Evolutionary conservation across 2,113 vertebrate species (phyloP).

Genomic region (Trochalopteron elliotii): DNA sequence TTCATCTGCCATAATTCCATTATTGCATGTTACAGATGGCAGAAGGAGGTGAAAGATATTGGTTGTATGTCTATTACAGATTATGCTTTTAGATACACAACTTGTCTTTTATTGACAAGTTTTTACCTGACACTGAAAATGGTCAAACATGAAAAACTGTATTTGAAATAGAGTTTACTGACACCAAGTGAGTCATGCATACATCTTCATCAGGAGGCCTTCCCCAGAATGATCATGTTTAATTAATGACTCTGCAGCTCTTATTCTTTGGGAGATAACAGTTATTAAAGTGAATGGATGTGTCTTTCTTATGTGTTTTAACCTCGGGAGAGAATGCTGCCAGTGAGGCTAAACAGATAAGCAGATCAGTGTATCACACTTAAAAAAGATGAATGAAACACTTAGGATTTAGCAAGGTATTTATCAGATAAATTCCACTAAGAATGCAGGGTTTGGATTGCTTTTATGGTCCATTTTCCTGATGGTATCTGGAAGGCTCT

Average conservation of each 20-base stretch:
- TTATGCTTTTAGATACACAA: background rate
- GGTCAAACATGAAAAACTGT: background rate
- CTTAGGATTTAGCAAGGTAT: slow-evolving; percentile 33
- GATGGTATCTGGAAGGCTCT: slow-evolving; percentile 25
- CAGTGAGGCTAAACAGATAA: background rate
- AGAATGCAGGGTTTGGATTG: slow-evolving; percentile 2
- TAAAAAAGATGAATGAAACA: slow-evolving; percentile 46
- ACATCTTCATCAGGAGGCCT: background rate
- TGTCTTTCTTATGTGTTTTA: slow-evolving; percentile 7
- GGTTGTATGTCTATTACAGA: background rate
- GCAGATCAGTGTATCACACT: background rate
- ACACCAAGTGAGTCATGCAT: background rate
- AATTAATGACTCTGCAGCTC: slow-evolving; percentile 21
- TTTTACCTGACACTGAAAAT: background rate
- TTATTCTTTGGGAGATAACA: background rate
- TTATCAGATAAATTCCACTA: slow-evolving; percentile 42
- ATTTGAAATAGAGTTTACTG: background rate
- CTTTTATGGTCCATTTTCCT: slow-evolving; percentile 51
- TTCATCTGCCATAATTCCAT: background rate
- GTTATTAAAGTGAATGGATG: background rate
- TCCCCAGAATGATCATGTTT: background rate
- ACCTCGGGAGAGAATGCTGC: background rate
- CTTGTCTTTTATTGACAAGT: background rate
- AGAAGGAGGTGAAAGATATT: background rate
- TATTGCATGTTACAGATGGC: background rate